Percentiles rank a stretch among this genome's conserved stretches.
phyloP scores from a whole-genome alignment of 1,140 invertebrate genomes.

The Drosophila arawakana region DNA sequence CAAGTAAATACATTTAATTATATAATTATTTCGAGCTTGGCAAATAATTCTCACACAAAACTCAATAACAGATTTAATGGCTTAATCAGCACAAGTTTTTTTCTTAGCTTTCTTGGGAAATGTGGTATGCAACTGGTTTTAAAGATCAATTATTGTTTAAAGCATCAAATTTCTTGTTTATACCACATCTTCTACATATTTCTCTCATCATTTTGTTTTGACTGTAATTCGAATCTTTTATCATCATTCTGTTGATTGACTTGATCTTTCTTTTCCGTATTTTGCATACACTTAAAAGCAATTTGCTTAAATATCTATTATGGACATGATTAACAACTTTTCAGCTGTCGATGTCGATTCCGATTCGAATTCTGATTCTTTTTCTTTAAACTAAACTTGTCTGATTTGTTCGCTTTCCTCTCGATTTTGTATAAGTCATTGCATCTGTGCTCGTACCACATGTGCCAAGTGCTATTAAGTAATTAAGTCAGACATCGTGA shows the following conservation, averaged over 20 bases:
- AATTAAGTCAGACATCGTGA: conserved; percentile 20
- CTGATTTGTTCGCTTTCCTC: neutral
- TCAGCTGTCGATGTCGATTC: neutral
- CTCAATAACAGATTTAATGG: conserved; percentile 4
- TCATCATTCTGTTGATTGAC: conserved; percentile 3
- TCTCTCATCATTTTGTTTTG: neutral
- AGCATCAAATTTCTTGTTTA: conserved; percentile 22
- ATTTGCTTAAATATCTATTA: conserved; percentile 27
- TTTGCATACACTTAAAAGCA: conserved; percentile 16
- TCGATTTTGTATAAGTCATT: neutral
- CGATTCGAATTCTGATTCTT: neutral
- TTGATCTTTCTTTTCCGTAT: conserved; percentile 22
- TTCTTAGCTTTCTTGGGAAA: conserved; percentile 2
- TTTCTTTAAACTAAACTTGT: neutral
- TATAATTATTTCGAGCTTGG: conserved; percentile 16
- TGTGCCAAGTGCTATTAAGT: conserved; percentile 15
- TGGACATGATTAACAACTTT: conserved; percentile 22
- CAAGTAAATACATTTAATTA: conserved; percentile 17
- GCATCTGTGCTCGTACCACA: neutral
- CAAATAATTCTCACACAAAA: conserved; percentile 15
- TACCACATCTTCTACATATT: neutral
- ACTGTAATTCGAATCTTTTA: conserved; percentile 15
- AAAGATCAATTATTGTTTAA: conserved; percentile 20
- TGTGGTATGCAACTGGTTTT: conserved; percentile 37
- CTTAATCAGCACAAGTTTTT: conserved; percentile 28